Evolutionary conservation across 2,797 vertebrate genomes (phyloP).

Genomic region (Mormyrus proboscirostris): DNA sequence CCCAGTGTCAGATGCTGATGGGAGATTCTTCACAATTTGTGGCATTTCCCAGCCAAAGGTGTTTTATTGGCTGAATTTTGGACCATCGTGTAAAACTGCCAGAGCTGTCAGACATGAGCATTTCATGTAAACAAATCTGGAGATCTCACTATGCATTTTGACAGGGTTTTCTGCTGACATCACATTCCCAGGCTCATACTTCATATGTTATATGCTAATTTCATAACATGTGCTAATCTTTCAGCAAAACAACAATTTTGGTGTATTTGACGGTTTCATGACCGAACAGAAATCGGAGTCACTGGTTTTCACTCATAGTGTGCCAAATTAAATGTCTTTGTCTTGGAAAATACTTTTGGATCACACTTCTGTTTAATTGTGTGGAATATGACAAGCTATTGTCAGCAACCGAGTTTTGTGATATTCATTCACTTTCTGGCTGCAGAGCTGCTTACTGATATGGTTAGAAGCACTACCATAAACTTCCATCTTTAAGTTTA

Average conservation of each 20-base stretch:
- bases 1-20: background rate
- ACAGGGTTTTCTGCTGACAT: background rate
- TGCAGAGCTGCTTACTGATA: background rate
- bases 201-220: background rate
- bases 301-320: background rate
- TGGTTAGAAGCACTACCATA: background rate
- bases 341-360: background rate
- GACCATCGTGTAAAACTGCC: background rate
- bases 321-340: background rate
- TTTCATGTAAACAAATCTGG: background rate
- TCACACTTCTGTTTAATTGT: background rate
- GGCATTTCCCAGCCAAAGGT: background rate
- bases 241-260: background rate
- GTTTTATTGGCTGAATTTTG: background rate
- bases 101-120: background rate
- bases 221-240: background rate
- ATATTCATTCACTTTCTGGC: background rate
- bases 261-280: background rate
- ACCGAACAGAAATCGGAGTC: background rate
- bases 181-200: background rate
- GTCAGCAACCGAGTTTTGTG: background rate
- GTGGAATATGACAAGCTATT: conserved; percentile 7
- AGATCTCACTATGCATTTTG: background rate
- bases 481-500: background rate
- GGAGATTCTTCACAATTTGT: background rate